Evolutionary conservation across 2,888 invertebrate genomes (phyloP), one percentile per base, ranked within the genome.

Genomic region (Hipparchia sbordonii): DNA sequence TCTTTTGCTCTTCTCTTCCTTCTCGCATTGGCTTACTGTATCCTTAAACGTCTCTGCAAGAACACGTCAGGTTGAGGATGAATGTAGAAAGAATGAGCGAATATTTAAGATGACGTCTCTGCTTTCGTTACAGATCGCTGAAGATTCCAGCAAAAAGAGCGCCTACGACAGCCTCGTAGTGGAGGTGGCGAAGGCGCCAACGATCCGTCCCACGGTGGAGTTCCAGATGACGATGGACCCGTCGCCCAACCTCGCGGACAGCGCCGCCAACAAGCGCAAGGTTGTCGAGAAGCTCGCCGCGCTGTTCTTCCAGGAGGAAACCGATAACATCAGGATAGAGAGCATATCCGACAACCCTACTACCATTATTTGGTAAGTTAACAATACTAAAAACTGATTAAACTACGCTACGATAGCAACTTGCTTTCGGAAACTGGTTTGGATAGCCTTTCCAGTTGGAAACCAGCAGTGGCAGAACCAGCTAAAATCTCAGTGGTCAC

Each of bases 131-230:
- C n/a, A 95, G 95, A 95, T 96, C 69, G 97, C 97, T 62, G 95
- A 96, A 83, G 97, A 97, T 84, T 95, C 95, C 9, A 96, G 95
- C 77, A 96, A 96, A 61, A 92, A 96, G 78, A 96, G 95, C 46
- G 97, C 97, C 0, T 96, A 96, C 74, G 98, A 98, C 88, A 97
- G 96, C 72, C 89, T 97, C 12, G 96, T 96, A 73, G 97, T 97
- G 2, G 96, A 96, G 72, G 97, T 97, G 0, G 95, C 95, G 76
- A 94, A 95, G 72, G 95, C 96, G 0, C 95, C 95, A 0, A 94
- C 95, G 63, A 94, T 95, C 73, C 93, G 95, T 0, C 97, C 96
- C 72, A 96, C 95, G 33, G 96, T 97, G 0, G 97, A 97, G 84
- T 97, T 98, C 89, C 96, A 96, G 77, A 96, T 98, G 94, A 96